phyloP scores from a whole-genome alignment of 2,888 invertebrate genomes.

The Anoplius nigerrimus region DNA sequence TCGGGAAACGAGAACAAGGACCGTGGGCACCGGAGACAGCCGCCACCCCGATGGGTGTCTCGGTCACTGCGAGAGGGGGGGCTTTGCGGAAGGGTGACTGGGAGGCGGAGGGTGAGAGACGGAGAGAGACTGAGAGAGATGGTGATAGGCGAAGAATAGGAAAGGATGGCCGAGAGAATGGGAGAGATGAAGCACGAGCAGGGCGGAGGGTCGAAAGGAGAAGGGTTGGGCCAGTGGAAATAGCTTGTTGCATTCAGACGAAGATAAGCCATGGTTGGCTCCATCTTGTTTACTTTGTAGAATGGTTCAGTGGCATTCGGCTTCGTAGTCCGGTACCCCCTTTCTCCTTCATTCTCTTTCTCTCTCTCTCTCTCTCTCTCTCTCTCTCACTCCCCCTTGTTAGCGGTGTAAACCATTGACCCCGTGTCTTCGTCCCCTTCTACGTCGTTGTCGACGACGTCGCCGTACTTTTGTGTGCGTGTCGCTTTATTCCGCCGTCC shows the following conservation, averaged over 20 bases:
- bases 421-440: conserved; percentile 35
- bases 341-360: background rate
- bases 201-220: conserved; percentile 26
- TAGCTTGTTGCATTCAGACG: conserved; percentile 68
- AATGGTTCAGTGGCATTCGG: conserved; percentile 58
- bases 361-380: conserved; percentile 1
- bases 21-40: background rate
- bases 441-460: conserved; percentile 9
- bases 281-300: conserved; percentile 67
- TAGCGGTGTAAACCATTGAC: conserved; percentile 46
- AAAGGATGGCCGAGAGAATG: conserved; percentile 7
- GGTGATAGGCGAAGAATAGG: background rate
- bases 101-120: background rate
- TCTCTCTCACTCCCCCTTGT: background rate
- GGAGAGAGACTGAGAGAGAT: background rate
- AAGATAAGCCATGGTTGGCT: conserved; percentile 60
- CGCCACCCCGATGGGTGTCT: conserved; percentile 23
- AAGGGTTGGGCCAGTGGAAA: conserved; percentile 52
- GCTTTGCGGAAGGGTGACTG: too few relatives aligned
- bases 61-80: conserved; percentile 12
- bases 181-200: background rate
- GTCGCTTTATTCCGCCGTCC: conserved; percentile 47
- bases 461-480: background rate
- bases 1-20: background rate
- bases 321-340: conserved; percentile 30